phyloP scores from a whole-genome alignment of 2,113 vertebrate species.

The Carlito syrichta region DNA sequence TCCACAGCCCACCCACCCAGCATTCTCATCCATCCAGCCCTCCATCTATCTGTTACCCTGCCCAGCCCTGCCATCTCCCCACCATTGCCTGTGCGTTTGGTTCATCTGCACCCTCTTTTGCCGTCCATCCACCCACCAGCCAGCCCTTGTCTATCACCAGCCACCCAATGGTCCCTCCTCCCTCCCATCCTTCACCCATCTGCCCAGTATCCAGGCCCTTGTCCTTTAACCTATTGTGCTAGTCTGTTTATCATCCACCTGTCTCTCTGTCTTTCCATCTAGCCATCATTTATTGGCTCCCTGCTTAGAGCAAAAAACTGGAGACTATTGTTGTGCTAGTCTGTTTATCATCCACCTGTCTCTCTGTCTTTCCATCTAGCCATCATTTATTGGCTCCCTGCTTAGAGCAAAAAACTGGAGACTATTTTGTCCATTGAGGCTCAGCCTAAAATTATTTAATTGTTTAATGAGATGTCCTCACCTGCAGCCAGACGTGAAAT shows the following conservation, averaged over 20 bases:
- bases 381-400: background rate
- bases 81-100: background rate
- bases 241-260: background rate
- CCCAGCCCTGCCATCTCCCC: background rate
- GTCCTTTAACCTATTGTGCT: background rate
- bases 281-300: background rate
- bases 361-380: background rate
- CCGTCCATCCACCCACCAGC: background rate
- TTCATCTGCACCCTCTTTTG: background rate
- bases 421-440: background rate
- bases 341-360: no score
- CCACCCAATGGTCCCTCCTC: background rate
- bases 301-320: background rate
- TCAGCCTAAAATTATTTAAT: background rate
- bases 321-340: no score
- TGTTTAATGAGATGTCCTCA: background rate
- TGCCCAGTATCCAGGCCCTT: accelerated
- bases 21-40: no score
- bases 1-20: background rate
- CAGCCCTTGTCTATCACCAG: background rate
- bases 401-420: background rate
- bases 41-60: no score
- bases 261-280: background rate
- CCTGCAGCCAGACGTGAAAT: background rate
- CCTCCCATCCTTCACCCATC: background rate